phyloP scores from a whole-genome alignment of 2,113 vertebrate species.

The Lepus europaeus region DNA sequence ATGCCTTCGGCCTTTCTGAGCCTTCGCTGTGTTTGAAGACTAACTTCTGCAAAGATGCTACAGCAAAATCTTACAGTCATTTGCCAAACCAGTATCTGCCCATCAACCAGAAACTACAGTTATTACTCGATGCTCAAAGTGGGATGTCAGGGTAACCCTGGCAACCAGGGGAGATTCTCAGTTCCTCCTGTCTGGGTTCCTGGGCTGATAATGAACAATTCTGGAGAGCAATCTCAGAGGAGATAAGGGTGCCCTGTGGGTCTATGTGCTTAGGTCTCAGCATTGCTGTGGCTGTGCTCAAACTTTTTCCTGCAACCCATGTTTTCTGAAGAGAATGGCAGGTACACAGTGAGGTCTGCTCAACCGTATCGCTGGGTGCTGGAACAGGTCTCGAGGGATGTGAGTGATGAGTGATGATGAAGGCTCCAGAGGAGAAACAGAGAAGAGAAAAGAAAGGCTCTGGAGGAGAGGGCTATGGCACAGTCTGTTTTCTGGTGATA shows the following conservation, averaged over 20 bases:
- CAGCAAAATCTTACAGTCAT: not conserved
- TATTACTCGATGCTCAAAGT: slow-evolving; percentile 35
- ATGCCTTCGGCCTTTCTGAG: not conserved
- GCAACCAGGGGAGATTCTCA: not conserved
- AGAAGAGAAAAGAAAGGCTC: not conserved
- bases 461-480: not conserved
- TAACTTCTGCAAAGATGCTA: slow-evolving; percentile 6
- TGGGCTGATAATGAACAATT: not conserved
- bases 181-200: not conserved
- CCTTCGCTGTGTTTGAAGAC: not conserved
- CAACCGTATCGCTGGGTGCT: not conserved
- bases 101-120: not conserved
- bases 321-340: not conserved
- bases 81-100: slow-evolving; percentile 11
- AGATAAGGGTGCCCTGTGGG: not conserved
- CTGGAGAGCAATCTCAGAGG: not conserved
- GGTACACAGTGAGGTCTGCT: not conserved
- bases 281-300: not conserved
- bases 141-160: not conserved
- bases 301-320: not conserved
- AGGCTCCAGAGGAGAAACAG: not conserved
- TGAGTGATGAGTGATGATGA: not conserved
- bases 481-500: not conserved
- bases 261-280: not conserved
- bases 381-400: not conserved